phyloP scores from a whole-genome alignment of 2,888 invertebrate species.

The Stenodera caucasica region DNA sequence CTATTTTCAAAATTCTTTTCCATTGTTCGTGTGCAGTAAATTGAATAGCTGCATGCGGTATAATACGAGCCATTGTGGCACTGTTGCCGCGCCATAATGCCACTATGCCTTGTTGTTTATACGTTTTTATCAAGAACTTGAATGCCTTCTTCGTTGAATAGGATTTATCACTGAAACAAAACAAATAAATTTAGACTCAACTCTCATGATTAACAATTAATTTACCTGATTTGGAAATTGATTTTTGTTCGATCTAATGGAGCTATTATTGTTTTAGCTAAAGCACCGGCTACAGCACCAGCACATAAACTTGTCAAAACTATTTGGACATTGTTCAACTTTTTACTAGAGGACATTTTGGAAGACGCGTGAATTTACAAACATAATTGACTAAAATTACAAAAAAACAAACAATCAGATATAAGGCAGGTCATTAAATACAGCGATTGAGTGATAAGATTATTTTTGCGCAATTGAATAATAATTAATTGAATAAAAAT shows the following conservation, averaged over 20 bases:
- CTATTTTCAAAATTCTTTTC: slow-evolving; percentile 78
- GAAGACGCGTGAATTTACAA: slow-evolving; percentile 30
- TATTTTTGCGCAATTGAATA: too few relatives aligned
- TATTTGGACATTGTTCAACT: slow-evolving; percentile 60
- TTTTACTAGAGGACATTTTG: slow-evolving; percentile 29
- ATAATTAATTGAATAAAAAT: too few relatives aligned
- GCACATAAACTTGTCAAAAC: slow-evolving; percentile 83
- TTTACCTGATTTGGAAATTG: slow-evolving; percentile 88
- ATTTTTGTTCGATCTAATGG: slow-evolving; percentile 98
- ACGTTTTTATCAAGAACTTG: slow-evolving; percentile 68
- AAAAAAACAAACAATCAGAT: too few relatives aligned
- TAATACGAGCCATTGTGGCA: slow-evolving; percentile 95
- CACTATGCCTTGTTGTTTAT: slow-evolving; percentile 74
- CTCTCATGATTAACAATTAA: slow-evolving; percentile 1
- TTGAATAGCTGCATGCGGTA: slow-evolving; percentile 97
- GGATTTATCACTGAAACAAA: slow-evolving; percentile 61
- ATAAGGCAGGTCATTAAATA: too few relatives aligned
- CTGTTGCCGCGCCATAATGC: slow-evolving; percentile 97
- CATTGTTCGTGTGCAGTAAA: slow-evolving; percentile 98
- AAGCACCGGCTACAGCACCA: slow-evolving; percentile 91
- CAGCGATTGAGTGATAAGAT: too few relatives aligned
- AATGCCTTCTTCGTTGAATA: slow-evolving; percentile 75
- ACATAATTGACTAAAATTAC: slow-evolving; percentile 31
- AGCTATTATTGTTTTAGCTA: slow-evolving; percentile 95
- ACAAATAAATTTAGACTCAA: too few relatives aligned